A percentile compares a stretch with the other conserved stretches of the same genome.
Evolutionary conservation across 2,888 invertebrate species (phyloP).

Genomic region (Sarcophaga variegata): DNA sequence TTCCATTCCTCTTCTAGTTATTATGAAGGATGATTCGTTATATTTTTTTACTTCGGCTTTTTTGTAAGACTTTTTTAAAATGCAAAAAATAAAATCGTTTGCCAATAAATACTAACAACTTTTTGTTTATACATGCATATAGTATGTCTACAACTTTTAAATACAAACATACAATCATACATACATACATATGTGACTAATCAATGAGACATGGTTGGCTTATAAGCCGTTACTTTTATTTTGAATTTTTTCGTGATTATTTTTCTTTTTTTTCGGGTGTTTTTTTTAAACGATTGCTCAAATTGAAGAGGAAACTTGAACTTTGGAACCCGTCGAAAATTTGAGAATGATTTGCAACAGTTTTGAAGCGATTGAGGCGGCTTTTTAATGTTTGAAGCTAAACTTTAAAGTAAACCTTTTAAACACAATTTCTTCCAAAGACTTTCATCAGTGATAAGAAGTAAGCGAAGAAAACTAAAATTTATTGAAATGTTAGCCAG

Average conservation of each 20-base stretch:
- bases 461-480: slow-evolving; percentile 26
- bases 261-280: slow-evolving; percentile 16
- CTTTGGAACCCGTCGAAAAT: slow-evolving; percentile 59
- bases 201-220: slow-evolving; percentile 74
- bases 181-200: slow-evolving; percentile 73
- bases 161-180: neutral
- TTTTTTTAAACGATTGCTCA: neutral
- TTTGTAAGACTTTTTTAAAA: slow-evolving; percentile 15
- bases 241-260: slow-evolving; percentile 36
- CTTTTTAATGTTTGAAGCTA: slow-evolving; percentile 38
- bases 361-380: slow-evolving; percentile 38
- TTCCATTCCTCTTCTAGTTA: slow-evolving; percentile 15
- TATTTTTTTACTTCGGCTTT: slow-evolving; percentile 21
- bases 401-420: neutral
- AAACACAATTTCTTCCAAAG: slow-evolving; percentile 24
- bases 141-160: neutral
- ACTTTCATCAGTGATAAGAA: slow-evolving; percentile 79
- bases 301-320: slow-evolving; percentile 54
- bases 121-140: too few species aligned
- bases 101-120: slow-evolving; percentile 14
- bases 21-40: slow-evolving; percentile 44
- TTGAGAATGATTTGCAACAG: slow-evolving; percentile 64
- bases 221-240: slow-evolving; percentile 69
- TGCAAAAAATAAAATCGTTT: neutral
- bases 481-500: slow-evolving; percentile 7